Conservation (phyloP, 2,797 vertebrate species). For the Chiroxiphia lanceolata region DNA sequence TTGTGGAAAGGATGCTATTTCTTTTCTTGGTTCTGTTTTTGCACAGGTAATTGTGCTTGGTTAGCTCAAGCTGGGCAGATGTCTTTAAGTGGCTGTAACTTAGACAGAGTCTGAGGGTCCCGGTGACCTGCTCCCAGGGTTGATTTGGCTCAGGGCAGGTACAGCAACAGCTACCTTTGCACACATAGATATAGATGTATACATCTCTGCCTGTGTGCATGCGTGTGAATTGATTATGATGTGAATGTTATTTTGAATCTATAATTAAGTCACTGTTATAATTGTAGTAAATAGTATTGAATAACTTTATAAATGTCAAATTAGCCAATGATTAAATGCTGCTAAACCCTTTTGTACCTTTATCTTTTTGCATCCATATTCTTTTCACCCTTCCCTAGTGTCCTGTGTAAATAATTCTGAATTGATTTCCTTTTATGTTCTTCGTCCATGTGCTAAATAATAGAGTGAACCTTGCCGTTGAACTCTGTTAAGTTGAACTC, state of each 20-base stretch:
- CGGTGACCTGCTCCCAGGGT: neutral
- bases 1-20: neutral
- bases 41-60: neutral
- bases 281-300: neutral
- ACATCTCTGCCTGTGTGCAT: neutral
- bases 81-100: neutral
- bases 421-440: neutral
- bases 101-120: rapidly evolving
- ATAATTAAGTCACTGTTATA: neutral
- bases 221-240: neutral
- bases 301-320: neutral
- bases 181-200: no score
- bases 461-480: neutral
- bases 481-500: neutral
- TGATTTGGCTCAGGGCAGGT: neutral
- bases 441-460: neutral
- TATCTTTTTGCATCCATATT: neutral
- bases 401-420: neutral
- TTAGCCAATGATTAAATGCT: neutral
- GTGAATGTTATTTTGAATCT: neutral
- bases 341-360: neutral
- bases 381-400: neutral
- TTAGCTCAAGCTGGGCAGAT: neutral
- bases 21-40: neutral
- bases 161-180: neutral